phyloP scores from a whole-genome alignment of 2,888 invertebrate species.

The Brachypalpus laphriformis region DNA sequence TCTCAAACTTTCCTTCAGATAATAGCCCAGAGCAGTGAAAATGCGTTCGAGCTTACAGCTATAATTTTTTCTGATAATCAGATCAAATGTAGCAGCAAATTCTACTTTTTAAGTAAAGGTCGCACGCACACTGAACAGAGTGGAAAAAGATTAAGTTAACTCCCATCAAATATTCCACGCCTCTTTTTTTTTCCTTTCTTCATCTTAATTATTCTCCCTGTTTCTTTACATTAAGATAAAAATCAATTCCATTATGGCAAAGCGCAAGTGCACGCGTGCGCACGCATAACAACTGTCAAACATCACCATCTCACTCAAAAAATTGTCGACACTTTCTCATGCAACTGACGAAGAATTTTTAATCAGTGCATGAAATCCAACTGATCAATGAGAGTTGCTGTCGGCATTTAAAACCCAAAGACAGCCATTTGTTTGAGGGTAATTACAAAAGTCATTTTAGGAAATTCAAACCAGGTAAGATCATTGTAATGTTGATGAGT shows the following conservation, averaged over 20 bases:
- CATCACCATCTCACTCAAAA: constrained; percentile 2
- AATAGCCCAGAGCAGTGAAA: too few relatives aligned
- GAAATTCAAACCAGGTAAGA: constrained; percentile 19
- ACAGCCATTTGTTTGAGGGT: constrained; percentile 20
- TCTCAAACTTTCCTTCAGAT: too few relatives aligned
- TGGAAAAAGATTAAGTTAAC: neutral
- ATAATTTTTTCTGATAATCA: neutral
- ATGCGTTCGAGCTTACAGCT: neutral
- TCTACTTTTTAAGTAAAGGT: neutral
- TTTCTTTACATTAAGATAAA: neutral
- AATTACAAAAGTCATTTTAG: constrained; percentile 30
- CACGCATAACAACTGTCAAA: constrained; percentile 11
- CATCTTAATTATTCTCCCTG: neutral
- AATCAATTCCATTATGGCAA: neutral
- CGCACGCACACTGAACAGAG: neutral
- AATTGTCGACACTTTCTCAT: constrained; percentile 43
- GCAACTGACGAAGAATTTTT: constrained; percentile 26
- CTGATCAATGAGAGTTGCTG: constrained; percentile 15
- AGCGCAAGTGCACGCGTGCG: neutral
- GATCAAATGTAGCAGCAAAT: neutral
- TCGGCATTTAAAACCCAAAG: constrained; percentile 4
- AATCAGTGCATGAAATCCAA: constrained; percentile 52
- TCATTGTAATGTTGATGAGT: neutral
- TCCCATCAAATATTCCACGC: neutral
- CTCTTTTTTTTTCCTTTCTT: neutral